phyloP scores from a whole-genome alignment of 2,888 invertebrate genomes.

The Allophyes oxyacanthae region DNA sequence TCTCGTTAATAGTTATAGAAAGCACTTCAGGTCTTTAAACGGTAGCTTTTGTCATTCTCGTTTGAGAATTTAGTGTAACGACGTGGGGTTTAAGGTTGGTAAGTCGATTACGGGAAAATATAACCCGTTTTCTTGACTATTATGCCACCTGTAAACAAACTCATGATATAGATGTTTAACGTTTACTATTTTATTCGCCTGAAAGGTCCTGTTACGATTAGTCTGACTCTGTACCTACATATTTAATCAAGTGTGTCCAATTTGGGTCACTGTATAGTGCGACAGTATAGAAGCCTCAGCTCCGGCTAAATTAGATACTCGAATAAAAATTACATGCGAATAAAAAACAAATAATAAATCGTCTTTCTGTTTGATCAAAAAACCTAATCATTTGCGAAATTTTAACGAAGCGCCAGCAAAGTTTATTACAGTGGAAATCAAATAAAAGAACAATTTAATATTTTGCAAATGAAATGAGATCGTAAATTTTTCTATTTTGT shows the following conservation, averaged over 20 bases:
- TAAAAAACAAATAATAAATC: no score
- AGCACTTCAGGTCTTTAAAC: constrained; percentile 40
- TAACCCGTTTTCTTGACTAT: constrained; percentile 17
- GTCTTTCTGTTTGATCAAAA: background rate
- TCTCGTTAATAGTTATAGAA: constrained; percentile 53
- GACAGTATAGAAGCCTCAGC: no score
- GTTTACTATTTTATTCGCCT: constrained; percentile 20
- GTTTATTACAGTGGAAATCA: constrained; percentile 15
- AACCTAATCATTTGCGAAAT: constrained; percentile 15
- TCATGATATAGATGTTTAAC: constrained; percentile 25
- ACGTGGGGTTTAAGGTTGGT: constrained; percentile 20
- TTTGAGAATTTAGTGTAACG: constrained; percentile 33
- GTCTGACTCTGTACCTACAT: no score
- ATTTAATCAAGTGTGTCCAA: no score
- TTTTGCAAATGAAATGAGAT: constrained; percentile 16
- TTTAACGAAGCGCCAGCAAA: background rate
- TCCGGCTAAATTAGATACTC: no score
- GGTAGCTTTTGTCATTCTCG: constrained; percentile 29
- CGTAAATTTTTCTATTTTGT: constrained; percentile 20
- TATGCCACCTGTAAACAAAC: constrained; percentile 5
- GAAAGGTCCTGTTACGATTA: constrained; percentile 1
- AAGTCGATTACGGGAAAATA: constrained; percentile 17
- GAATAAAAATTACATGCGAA: no score
- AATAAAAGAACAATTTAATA: constrained; percentile 20
- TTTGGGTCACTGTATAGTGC: no score